Base-by-base conservation (phyloP, 2,113 vertebrate species). In the Pontoporia blainvillei region DNA sequence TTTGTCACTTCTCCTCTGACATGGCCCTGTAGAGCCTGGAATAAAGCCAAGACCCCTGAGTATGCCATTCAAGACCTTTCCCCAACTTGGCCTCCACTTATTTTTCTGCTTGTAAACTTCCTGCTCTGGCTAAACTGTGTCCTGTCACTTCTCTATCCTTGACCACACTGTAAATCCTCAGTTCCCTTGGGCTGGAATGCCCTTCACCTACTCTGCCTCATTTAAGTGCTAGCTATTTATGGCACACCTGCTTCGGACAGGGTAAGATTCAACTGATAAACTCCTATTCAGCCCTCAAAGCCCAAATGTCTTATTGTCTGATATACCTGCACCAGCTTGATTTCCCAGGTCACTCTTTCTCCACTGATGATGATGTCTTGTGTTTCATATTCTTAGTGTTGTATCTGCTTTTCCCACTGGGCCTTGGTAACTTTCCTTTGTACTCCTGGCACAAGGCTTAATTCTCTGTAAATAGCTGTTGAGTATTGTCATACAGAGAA, bases 281-380 rank as follows among this genome's bases (percentile, higher is more conserved):
- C 95, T 93, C 89, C 95, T 96, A 49, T 62, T 95, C 79, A 95
- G 34, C 86, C 86, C 54, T 84, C 96, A 97, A 93, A 93, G 69
- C 94, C 59, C 89, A 29, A 69, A 34, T 5, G 21, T 27, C 72
- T 69, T 72, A 73, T 76, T 15, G 69, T 71, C 62, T 86, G 88
- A 46, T 41, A 61, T 18, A 13, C 49, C 34, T 90, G 91, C 8
- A 27, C 34, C 39, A 21, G 31, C 54, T 12, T 72, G n/a, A 66
- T 54, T n/a, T 71, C 29, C 5, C 27, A 36, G 34, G 46, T 27
- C 25, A 66, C 36, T 84, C 41, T 49, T 57, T 78, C 90, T 90
- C 44, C 31, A 36, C 21, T 0, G 62, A 52, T 25, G 29, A 31
- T 18, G 62, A 54, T 61, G 39, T 71, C 52, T 64, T 39, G 3